Percentiles rank a stretch among this genome's conserved stretches.
These are phyloP conservation scores for Coturnix japonica DNA, from an alignment of 2,113 vertebrate species.

Conservation along the genomic window DNA sequence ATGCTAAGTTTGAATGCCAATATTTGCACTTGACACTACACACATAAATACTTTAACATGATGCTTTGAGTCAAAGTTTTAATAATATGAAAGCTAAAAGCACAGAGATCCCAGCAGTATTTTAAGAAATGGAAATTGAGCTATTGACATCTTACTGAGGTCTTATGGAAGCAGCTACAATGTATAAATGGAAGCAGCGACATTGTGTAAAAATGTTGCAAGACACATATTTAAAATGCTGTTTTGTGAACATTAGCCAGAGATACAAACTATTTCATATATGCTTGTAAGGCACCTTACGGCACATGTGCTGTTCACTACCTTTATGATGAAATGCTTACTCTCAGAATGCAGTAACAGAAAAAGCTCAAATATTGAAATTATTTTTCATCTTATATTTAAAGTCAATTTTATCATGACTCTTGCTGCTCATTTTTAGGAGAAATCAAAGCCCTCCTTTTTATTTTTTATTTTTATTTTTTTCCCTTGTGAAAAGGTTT, in stretches of 20 bases:
- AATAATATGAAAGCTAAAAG: constrained; percentile 65
- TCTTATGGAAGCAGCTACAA: not conserved
- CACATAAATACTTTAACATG: constrained; percentile 64
- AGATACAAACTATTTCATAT: constrained; percentile 15
- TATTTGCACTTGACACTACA: constrained; percentile 58
- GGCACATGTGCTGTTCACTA: not conserved
- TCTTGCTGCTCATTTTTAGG: not conserved
- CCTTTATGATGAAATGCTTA: not conserved
- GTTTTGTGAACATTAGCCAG: not conserved
- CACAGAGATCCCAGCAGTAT: constrained; percentile 56
- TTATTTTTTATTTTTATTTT: not conserved
- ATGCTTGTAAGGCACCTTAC: not conserved
- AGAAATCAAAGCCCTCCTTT: not conserved
- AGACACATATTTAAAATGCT: constrained; percentile 10
- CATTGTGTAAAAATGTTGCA: constrained; percentile 22
- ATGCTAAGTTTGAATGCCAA: constrained; percentile 43
- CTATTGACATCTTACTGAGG: constrained; percentile 38
- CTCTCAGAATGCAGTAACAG: not conserved
- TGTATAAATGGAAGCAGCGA: constrained; percentile 11
- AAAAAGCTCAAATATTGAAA: not conserved
- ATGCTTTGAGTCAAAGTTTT: constrained; percentile 67
- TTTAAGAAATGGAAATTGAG: constrained; percentile 66
- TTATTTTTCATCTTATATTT: not conserved
- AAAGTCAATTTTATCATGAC: not conserved
- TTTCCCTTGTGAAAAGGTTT: not conserved